These are phyloP conservation scores for Mus musculus DNA, from an alignment of 2,113 vertebrate species.

Conservation along the genomic window GRCm39 chr13:117291501-117292000, in stretches of 20 bases:
- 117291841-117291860: background rate
- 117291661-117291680: too few species aligned
- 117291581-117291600: background rate
- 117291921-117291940: background rate
- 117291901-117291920: background rate
- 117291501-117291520: background rate
- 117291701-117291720: too few species aligned
- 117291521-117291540: background rate
- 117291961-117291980: background rate
- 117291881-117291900: background rate
- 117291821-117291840: background rate
- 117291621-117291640: background rate
- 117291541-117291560: background rate
- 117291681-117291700: too few species aligned
- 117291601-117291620: background rate
- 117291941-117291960: background rate
- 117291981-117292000: fast-evolving
- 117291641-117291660: too few species aligned
- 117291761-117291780: background rate
- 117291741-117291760: too few species aligned
- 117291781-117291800: background rate
- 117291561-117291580: constrained; percentile 14
- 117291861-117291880: background rate
- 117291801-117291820: background rate
- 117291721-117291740: too few species aligned